Conservation (phyloP, 2,888 invertebrate species). For the Dynastes grantii region DNA sequence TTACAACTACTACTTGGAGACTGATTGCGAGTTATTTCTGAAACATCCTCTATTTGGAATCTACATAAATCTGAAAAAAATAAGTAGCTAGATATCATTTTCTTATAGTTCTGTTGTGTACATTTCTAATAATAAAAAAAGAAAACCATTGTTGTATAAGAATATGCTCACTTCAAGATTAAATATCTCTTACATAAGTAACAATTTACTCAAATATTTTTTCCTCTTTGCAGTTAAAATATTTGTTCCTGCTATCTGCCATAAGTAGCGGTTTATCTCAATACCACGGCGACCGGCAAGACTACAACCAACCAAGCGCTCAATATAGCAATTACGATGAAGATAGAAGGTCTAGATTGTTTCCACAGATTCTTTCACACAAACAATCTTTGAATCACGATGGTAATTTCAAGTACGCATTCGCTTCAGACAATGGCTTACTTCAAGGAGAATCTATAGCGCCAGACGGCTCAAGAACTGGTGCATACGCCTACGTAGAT, state of each 20-base stretch:
- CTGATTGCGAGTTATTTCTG: no score
- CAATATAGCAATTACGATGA: slow-evolving; percentile 52
- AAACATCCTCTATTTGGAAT: no score
- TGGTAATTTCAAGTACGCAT: slow-evolving; percentile 79
- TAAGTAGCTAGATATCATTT: no score
- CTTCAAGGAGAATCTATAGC: slow-evolving; percentile 80
- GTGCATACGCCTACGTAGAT: slow-evolving; percentile 79
- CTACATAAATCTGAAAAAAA: no score
- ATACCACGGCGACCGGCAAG: slow-evolving; percentile 51
- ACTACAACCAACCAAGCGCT: slow-evolving; percentile 47
- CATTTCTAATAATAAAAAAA: no score
- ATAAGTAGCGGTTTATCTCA: slow-evolving; percentile 56
- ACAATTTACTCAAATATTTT: no score
- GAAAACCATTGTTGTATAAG: no score
- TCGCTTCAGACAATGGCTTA: slow-evolving; percentile 80
- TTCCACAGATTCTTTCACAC: slow-evolving; percentile 75
- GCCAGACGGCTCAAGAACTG: slow-evolving; percentile 79
- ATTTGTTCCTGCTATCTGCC: slow-evolving; percentile 52
- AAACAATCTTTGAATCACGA: slow-evolving; percentile 78
- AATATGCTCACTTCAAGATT: no score
- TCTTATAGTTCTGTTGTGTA: no score
- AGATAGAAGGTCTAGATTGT: slow-evolving; percentile 63
- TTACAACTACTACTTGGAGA: no score
- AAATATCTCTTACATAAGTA: no score
- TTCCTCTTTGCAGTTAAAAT: slow-evolving; percentile 52